Evolutionary conservation across 2,113 vertebrate genomes (phyloP).

Genomic region (Thryonomys swinderianus): DNA sequence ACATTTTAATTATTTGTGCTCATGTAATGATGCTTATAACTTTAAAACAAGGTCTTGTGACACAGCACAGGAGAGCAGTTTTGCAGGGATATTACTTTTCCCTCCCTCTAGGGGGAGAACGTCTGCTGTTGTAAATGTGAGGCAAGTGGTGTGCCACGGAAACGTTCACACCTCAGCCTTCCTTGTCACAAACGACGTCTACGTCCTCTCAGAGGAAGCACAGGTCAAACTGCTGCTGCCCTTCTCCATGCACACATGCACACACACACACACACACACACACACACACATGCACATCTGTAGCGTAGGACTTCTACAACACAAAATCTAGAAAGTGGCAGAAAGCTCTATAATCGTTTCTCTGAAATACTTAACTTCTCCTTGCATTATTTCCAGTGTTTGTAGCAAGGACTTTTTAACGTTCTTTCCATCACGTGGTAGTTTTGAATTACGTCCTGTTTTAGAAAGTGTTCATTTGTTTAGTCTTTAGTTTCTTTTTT

Average conservation of each 20-base stretch:
- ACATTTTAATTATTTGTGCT: slow-evolving; percentile 67
- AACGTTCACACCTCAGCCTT: neutral
- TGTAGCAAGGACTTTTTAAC: neutral
- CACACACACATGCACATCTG: neutral
- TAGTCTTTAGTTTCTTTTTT: neutral
- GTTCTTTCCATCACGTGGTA: neutral
- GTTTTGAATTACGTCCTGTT: neutral
- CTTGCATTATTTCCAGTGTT: neutral
- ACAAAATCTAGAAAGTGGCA: neutral
- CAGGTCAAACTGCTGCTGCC: neutral
- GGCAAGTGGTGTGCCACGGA: neutral
- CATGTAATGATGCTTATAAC: slow-evolving; percentile 47
- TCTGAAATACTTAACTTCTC: neutral
- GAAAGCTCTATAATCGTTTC: neutral
- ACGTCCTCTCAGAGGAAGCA: neutral
- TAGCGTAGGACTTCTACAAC: too few species aligned
- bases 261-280: neutral
- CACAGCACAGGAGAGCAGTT: neutral
- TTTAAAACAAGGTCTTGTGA: slow-evolving; percentile 18
- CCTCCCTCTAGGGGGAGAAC: neutral
- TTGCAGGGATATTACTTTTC: neutral
- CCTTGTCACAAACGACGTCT: neutral
- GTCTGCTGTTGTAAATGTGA: neutral
- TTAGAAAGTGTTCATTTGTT: neutral
- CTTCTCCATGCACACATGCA: neutral